Base-by-base conservation (phyloP, 2,797 vertebrate species). In the Luscinia megarhynchos region DNA sequence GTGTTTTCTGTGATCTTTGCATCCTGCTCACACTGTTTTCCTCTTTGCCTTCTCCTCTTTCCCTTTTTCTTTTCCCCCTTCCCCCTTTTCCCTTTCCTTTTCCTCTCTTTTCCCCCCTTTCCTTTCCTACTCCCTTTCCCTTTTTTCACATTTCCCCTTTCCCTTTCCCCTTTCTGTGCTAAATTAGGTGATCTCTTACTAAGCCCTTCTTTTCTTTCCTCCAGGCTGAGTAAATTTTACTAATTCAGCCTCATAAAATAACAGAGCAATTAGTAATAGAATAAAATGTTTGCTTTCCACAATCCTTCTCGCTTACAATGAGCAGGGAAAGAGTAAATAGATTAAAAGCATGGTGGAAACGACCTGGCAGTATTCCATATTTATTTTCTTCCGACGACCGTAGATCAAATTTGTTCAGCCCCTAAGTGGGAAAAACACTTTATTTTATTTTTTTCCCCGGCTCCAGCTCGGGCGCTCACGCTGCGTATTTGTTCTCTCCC, bases 141-240 rank as follows among this genome's bases (percentile, higher is more conserved):
- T 61, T 51, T 53, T 46, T 54, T 53, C 19, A 38, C 24, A 14
- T 46, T 68, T 40, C 13, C 51, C 22, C 38, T 53, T 59, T 81
- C 51, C 22, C 38, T 53, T 59, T 81, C 22, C 46, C 53, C 30
- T 78, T 78, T 61, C 59, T 43, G 76, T 92, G 90, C 94, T 97
- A 97, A 97, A 98, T 98, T 96, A 96, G 93, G 83, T 61, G 76
- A 97, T 97, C 96, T 96, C 94, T 97, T 86, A 91, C 95, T 88
- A 95, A 97, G 53, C 91, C 89, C 78, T 79, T 90, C 86, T 59
- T 87, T 32, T 55, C 87, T 87, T 94, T 89, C 38, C 87, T 84
- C 51, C 61, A 55, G 89, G 61, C 95, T 95, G 95, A 96, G 94
- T 86, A 96, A 96, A 97, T 96, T 97, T 50, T 87, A 95, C 96